A percentile compares a stretch with the other conserved stretches of the same genome.
phyloP scores from a whole-genome alignment of 2,113 vertebrate genomes.

The Eptesicus fuscus region DNA sequence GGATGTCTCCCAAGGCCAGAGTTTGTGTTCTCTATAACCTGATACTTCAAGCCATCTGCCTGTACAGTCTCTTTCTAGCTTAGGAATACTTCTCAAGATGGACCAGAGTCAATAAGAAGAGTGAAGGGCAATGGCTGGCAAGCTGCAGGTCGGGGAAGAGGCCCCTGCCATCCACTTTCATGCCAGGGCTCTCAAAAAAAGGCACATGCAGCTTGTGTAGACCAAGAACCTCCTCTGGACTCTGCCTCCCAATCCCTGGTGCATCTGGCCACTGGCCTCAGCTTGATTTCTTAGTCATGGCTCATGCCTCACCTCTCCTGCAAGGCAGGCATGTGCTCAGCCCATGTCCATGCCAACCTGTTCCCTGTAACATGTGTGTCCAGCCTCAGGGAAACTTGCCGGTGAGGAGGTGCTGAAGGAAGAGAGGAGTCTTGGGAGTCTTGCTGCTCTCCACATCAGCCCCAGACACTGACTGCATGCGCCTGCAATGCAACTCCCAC shows the following conservation, averaged over 20 bases:
- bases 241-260: neutral
- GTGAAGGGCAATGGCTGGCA: neutral
- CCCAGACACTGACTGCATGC: fast-evolving
- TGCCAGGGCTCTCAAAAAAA: neutral
- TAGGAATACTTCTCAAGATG: neutral
- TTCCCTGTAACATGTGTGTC: neutral
- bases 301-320: neutral
- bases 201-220: fast-evolving
- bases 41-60: neutral
- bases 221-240: neutral
- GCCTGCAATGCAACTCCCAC: neutral
- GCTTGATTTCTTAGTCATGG: neutral
- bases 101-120: neutral
- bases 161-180: neutral
- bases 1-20: neutral
- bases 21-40: neutral
- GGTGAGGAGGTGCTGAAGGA: neutral
- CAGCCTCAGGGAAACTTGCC: neutral
- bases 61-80: neutral
- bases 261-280: neutral
- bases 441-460: neutral
- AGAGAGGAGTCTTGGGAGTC: neutral
- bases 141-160: neutral
- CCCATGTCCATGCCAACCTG: neutral
- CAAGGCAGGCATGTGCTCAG: neutral